Evolutionary conservation across 1,140 invertebrate genomes (phyloP).

Genomic region (Eumeta japonica): DNA sequence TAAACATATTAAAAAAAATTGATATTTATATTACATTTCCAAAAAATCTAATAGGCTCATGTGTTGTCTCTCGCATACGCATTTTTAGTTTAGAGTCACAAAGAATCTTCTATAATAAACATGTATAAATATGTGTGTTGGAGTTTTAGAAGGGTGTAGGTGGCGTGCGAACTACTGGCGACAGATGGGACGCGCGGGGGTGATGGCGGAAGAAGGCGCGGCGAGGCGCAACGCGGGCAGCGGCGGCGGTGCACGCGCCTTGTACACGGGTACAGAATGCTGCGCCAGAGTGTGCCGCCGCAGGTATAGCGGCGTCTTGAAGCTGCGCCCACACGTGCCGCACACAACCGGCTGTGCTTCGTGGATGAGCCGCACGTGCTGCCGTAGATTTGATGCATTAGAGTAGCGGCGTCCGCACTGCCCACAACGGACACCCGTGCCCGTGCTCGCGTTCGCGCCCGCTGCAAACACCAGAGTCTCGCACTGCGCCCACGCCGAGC

Average conservation of each 20-base stretch:
- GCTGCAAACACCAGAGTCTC: slow-evolving; percentile 14
- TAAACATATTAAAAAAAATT: no score
- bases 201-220: slow-evolving; percentile 19
- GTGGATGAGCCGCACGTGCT: slow-evolving; percentile 78
- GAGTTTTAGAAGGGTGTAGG: no score
- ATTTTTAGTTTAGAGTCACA: no score
- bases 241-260: slow-evolving; percentile 26
- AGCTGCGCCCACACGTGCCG: slow-evolving; percentile 71
- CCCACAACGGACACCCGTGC: slow-evolving; percentile 58
- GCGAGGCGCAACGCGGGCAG: slow-evolving; percentile 31
- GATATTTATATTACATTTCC: no score
- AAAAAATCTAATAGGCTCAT: no score
- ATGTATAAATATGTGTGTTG: no score
- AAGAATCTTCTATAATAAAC: no score
- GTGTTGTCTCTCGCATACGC: no score
- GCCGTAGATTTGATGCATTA: slow-evolving; percentile 76
- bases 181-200: neutral
- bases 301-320: slow-evolving; percentile 77
- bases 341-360: slow-evolving; percentile 74
- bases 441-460: slow-evolving; percentile 15
- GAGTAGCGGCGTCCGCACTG: slow-evolving; percentile 77
- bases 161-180: slow-evolving; percentile 5
- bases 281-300: slow-evolving; percentile 64
- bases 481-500: slow-evolving; percentile 18
- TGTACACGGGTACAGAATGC: slow-evolving; percentile 26